Conservation (phyloP, 2,113 vertebrate species). For the Scomber colias region DNA sequence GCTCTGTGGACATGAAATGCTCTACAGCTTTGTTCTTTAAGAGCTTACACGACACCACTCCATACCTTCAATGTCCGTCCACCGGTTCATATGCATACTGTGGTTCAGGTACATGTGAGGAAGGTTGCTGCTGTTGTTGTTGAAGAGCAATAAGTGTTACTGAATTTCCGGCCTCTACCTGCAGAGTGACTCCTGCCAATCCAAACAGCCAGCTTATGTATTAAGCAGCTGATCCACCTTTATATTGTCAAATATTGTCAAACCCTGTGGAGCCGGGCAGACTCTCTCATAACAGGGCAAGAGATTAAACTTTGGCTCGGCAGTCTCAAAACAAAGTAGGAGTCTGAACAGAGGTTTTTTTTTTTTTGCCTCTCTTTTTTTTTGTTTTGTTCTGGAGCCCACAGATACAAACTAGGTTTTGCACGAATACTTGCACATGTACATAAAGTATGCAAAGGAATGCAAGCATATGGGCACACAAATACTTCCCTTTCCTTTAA, state of each 20-base stretch:
- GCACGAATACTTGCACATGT: constrained; percentile 16
- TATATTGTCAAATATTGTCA: constrained; percentile 58
- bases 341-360: not conserved
- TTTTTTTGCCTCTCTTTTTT: not conserved
- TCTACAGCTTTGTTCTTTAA: not conserved
- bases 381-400: constrained; percentile 14
- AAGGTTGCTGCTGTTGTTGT: not conserved
- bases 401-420: constrained; percentile 16
- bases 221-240: constrained; percentile 51
- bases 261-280: constrained; percentile 36
- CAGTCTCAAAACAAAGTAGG: constrained; percentile 2
- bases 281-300: constrained; percentile 51
- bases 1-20: not conserved
- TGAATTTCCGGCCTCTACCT: constrained; percentile 25
- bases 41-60: not conserved
- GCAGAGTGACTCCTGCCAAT: constrained; percentile 20
- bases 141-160: not conserved
- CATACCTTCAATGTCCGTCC: not conserved
- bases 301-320: constrained; percentile 51
- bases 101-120: not conserved
- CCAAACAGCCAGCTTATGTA: constrained; percentile 29
- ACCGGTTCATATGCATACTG: too few species aligned
- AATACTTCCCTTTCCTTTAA: not conserved
- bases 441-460: not conserved
- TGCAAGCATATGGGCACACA: not conserved